A percentile compares a stretch with the other conserved stretches of the same genome.
These are phyloP conservation scores for Naja naja DNA, from an alignment of 2,113 vertebrate genomes.

Conservation along the genomic window DNA sequence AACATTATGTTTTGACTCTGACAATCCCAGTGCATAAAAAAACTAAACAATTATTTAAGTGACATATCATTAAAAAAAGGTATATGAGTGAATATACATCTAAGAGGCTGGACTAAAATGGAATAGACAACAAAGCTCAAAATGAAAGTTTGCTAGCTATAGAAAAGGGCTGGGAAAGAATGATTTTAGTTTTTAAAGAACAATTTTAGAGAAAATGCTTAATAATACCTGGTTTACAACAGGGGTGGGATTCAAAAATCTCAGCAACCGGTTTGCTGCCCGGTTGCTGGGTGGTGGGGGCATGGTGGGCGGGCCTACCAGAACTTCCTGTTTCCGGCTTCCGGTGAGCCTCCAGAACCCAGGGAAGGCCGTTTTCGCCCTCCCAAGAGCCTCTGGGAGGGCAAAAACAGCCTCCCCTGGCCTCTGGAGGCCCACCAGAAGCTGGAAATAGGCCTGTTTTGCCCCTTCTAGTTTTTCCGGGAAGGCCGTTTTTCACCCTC, in stretches of 20 bases:
- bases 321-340: no score
- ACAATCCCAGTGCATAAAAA: neutral
- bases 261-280: no score
- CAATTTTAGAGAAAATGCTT: neutral
- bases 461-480: no score
- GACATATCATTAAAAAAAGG: neutral
- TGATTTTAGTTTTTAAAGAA: neutral
- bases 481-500: no score
- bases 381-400: no score
- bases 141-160: neutral
- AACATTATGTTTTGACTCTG: neutral
- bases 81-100: neutral
- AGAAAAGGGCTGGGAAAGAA: neutral
- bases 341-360: no score
- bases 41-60: neutral
- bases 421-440: no score
- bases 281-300: no score
- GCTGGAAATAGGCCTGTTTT: no score
- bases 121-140: neutral
- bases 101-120: neutral
- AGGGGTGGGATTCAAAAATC: neutral
- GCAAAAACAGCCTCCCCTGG: no score
- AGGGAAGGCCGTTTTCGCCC: no score
- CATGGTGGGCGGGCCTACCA: no score
- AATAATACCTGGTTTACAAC: neutral